Evolutionary conservation across 2,113 vertebrate species (phyloP).

Genomic region (Indicator maculatus): DNA sequence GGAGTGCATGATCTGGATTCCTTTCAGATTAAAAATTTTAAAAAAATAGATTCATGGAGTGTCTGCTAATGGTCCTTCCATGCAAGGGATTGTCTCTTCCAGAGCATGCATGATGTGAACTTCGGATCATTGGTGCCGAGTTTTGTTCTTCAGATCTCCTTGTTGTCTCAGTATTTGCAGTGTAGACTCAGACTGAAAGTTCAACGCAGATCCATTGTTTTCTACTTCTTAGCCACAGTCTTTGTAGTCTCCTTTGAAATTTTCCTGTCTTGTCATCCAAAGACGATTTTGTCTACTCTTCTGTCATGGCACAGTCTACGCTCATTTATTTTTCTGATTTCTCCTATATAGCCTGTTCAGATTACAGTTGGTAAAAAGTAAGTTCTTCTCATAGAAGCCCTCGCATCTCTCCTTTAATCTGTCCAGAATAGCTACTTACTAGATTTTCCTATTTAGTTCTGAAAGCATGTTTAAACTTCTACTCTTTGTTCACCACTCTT

Average conservation of each 20-base stretch:
- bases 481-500: slow-evolving; percentile 4
- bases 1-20: neutral
- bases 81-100: neutral
- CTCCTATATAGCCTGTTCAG: slow-evolving; percentile 62
- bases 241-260: neutral
- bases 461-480: slow-evolving; percentile 41
- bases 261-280: neutral
- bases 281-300: neutral
- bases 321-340: slow-evolving; percentile 63
- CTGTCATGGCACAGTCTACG: neutral
- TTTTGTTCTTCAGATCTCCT: neutral
- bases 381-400: slow-evolving; percentile 40
- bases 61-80: rapidly evolving
- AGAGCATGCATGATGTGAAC: rapidly evolving
- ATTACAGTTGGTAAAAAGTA: slow-evolving; percentile 67
- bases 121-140: neutral
- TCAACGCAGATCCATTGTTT: neutral
- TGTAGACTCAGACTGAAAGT: neutral
- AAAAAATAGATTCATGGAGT: neutral
- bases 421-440: neutral
- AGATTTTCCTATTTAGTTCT: slow-evolving; percentile 7
- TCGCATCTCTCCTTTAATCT: slow-evolving; percentile 30
- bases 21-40: neutral
- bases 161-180: neutral
- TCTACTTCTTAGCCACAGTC: neutral